Conservation (phyloP, 2,113 vertebrate genomes). For the Plestiodon gilberti region DNA sequence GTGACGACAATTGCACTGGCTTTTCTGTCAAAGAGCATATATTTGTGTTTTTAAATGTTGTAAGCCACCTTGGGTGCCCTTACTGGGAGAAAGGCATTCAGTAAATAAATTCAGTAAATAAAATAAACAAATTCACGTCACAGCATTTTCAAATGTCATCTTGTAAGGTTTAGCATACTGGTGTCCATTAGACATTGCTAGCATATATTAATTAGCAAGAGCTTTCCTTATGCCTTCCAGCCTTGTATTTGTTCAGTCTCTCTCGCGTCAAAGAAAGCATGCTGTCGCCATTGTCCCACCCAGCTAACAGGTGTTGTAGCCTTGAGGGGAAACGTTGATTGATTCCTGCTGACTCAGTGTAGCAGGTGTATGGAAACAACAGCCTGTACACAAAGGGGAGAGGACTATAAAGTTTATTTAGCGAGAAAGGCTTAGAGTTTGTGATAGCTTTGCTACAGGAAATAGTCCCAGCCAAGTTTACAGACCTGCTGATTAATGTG, state of each 20-base stretch:
- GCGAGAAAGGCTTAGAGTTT: not conserved
- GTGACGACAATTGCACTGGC: not conserved
- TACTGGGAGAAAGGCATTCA: too few relatives aligned
- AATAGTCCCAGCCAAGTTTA: not conserved
- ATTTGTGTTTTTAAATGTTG: not conserved
- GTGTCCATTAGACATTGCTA: not conserved
- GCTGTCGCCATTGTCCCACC: not conserved
- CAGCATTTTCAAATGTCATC: not conserved
- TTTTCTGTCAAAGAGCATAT: not conserved
- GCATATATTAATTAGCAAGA: not conserved
- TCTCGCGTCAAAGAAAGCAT: not conserved
- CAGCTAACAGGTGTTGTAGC: conserved; percentile 2
- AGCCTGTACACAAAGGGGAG: not conserved
- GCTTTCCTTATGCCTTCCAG: not conserved
- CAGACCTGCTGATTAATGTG: not conserved
- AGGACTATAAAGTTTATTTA: not conserved
- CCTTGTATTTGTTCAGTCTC: not conserved
- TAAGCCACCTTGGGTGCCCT: too few relatives aligned
- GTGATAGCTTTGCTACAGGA: not conserved
- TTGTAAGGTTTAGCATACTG: not conserved
- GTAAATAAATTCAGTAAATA: too few relatives aligned
- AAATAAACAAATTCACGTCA: not conserved
- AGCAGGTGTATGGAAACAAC: conserved; percentile 8
- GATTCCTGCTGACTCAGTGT: not conserved
- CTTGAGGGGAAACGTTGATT: not conserved